Base-by-base conservation (phyloP, 2,113 vertebrate species). In the Paracanthobrama guichenoti region DNA sequence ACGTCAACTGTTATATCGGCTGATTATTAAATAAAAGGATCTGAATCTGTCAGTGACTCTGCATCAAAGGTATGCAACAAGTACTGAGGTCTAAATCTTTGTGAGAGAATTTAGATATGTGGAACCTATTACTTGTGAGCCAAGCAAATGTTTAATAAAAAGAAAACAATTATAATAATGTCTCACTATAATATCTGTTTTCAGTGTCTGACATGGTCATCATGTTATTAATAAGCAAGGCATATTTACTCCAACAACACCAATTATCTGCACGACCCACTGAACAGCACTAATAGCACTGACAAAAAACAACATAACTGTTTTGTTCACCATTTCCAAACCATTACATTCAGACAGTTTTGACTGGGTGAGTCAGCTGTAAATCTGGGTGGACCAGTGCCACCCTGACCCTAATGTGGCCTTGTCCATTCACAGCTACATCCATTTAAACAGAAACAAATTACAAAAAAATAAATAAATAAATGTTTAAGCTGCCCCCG, bases 381-480 rank as follows among this genome's bases (percentile, higher is more conserved):
- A 39, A 24, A 46, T 72, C 42, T 72, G 11, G 39, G 22, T 3
- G 42, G 22, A 44, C 10, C 39, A 72, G 26, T 44, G 39, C 7
- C n/a, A n/a, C 14, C 18, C 35, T 44, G 69, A 72, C 69, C 42
- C 69, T 72, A 72, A 72, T 72, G 22, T 73, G 69, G 42, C 39
- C 39, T 46, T 11, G 6, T 72, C 22, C 39, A 46, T 44, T 44
- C 10, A n/a, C 22, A 24, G 35, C 35, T 35, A 35, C 64, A 67
- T 35, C 28, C 18, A 69, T 69, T 67, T 35, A 39, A 35, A 67
- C 9, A 10, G 3, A 20, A 39, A 6, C 2, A 18, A 14, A 31
- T 66, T 31, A 66, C 6, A 28, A 62, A 62, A 14, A 13, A 44
- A 42, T 7, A 42, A n/a, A n/a, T n/a, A n/a, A n/a, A n/a, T n/a